Evolutionary conservation across 2,888 invertebrate genomes (phyloP).

Genomic region (Megamerina dolium): DNA sequence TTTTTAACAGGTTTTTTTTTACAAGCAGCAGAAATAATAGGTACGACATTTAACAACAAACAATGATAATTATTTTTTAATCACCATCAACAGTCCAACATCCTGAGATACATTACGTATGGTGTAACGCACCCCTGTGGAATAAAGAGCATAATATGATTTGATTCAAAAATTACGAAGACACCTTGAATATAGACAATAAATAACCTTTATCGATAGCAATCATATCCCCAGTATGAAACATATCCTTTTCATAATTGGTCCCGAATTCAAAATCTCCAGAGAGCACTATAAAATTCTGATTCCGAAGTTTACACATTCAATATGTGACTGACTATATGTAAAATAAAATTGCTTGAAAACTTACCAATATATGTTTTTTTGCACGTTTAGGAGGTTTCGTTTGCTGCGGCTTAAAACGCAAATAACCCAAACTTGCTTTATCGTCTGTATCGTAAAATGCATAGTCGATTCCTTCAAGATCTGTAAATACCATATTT

Average conservation of each 20-base stretch:
- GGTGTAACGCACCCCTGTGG: constrained; percentile 23
- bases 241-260: constrained; percentile 10
- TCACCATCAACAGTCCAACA: constrained; percentile 23
- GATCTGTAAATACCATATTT: constrained; percentile 20
- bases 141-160: background rate
- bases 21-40: no score
- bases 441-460: constrained; percentile 27
- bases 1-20: no score
- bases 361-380: constrained; percentile 22
- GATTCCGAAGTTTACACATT: background rate
- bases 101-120: constrained; percentile 23
- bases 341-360: background rate
- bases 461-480: constrained; percentile 31
- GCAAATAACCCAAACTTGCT: constrained; percentile 24
- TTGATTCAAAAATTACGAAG: background rate
- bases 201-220: constrained; percentile 25
- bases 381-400: constrained; percentile 27
- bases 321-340: background rate
- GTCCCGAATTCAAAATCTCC: constrained; percentile 28
- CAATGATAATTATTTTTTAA: constrained; percentile 18
- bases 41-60: background rate
- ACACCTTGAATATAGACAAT: background rate
- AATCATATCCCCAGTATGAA: constrained; percentile 28
- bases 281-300: constrained; percentile 28
- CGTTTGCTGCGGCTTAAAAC: constrained; percentile 28